A percentile compares a stretch with the other conserved stretches of the same genome.
phyloP scores from a whole-genome alignment of 2,113 vertebrate genomes.

The Periophthalmodon schlosseri region DNA sequence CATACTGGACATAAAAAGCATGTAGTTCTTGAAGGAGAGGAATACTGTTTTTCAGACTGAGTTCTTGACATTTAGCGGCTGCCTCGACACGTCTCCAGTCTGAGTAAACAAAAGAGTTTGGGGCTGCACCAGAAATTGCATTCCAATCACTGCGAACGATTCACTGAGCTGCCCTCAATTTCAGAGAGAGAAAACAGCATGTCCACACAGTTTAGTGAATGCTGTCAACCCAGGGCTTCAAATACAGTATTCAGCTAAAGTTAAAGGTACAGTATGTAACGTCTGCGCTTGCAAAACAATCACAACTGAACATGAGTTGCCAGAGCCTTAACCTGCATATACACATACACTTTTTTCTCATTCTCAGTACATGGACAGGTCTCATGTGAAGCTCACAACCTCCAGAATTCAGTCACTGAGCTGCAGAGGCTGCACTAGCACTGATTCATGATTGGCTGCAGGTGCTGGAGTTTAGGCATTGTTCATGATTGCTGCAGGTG shows the following conservation, averaged over 20 bases:
- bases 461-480: no score
- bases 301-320: no score
- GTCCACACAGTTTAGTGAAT: not conserved
- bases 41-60: constrained; percentile 26
- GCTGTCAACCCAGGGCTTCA: constrained; percentile 11
- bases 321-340: no score
- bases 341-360: no score
- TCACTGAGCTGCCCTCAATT: constrained; percentile 42
- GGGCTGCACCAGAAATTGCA: constrained; percentile 34
- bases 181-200: constrained; percentile 9
- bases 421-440: no score
- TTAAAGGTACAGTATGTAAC: not conserved
- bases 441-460: no score
- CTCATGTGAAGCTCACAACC: no score
- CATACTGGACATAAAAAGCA: constrained; percentile 9
- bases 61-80: constrained; percentile 43
- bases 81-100: constrained; percentile 31
- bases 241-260: not conserved
- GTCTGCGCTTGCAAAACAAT: no score
- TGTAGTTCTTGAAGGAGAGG: constrained; percentile 17
- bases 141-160: constrained; percentile 41
- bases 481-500: no score
- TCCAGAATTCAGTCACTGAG: no score
- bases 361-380: no score
- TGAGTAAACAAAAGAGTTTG: constrained; percentile 40